Base-by-base conservation (phyloP, 2,888 invertebrate genomes). In the Glyphotaelius pellucidus region DNA sequence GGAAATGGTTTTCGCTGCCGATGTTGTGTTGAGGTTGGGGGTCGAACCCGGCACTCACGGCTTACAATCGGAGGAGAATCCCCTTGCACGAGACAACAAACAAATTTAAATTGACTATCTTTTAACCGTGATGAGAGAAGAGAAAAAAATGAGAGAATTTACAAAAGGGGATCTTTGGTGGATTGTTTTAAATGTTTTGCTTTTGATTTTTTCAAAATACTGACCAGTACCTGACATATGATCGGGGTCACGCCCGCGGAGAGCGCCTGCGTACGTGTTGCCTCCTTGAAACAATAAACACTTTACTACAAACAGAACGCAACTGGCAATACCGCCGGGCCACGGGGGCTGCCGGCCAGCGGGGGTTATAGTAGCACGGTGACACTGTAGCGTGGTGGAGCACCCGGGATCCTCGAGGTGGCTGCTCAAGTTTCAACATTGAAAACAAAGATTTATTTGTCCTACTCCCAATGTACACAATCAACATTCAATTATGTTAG, bases 201-300 rank as follows among this genome's bases (percentile, higher is more conserved):
- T 89, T 92, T 93, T 93, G 92, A 92, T 91, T 92, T 92, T 92
- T 93, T 93, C 93, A 93, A 93, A 93, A 95, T 95, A 95, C 96
- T 96, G 96, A 96, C 96, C 96, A 96, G 97, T 97, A 98, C 98
- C 98, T 98, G 98, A 97, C 97, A 98, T 97, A 96, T 96, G 96
- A 96, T 97, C 97, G 96, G 97, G 97, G 96, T 97, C 97, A 94
- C 97, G 97, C 95, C 98, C 98, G 96, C 98, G 98, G 96, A 98
- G 97, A 96, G 98, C 98, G 96, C 98, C 98, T 96, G 98, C 98
- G 97, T 98, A 98, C 97, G 98, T 97, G 95, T 95, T 95, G 95
- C 95, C 95, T 95, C 93, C 94, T 93, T 94, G 91, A 93, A 93
- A 93, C 92, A 94, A 92, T 93, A 93, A 93, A 94, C 92, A 93